Percentiles rank a stretch among this genome's conserved stretches.
Evolutionary conservation across 2,113 vertebrate genomes (phyloP).

Genomic region (Ceratotherium simum): DNA sequence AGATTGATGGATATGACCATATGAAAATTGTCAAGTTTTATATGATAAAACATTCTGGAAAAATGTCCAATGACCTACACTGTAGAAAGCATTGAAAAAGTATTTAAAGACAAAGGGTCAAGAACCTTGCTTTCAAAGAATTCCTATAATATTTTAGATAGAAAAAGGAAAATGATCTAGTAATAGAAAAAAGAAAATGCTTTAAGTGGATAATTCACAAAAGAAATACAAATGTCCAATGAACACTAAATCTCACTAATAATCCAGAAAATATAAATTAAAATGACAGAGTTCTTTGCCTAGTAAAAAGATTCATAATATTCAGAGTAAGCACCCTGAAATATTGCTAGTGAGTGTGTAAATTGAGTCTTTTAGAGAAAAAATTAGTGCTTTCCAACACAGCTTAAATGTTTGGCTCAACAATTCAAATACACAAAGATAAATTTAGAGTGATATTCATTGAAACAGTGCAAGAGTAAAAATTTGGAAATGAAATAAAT

Average conservation of each 20-base stretch:
- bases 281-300: neutral
- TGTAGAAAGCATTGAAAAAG: neutral
- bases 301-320: neutral
- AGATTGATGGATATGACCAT: neutral
- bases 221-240: neutral
- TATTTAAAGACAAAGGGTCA: neutral
- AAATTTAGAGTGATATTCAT: neutral
- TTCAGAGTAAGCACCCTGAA: neutral
- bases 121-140: neutral
- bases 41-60: conserved; percentile 10
- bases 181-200: neutral
- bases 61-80: neutral
- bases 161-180: neutral
- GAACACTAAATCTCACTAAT: neutral
- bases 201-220: neutral
- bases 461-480: neutral
- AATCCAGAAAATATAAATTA: neutral
- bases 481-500: no score
- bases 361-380: neutral
- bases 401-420: neutral
- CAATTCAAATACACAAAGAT: neutral
- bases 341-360: neutral
- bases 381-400: neutral
- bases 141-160: neutral
- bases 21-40: neutral